Conservation (phyloP, 2,888 invertebrate species). For the Drosophila anceps region DNA sequence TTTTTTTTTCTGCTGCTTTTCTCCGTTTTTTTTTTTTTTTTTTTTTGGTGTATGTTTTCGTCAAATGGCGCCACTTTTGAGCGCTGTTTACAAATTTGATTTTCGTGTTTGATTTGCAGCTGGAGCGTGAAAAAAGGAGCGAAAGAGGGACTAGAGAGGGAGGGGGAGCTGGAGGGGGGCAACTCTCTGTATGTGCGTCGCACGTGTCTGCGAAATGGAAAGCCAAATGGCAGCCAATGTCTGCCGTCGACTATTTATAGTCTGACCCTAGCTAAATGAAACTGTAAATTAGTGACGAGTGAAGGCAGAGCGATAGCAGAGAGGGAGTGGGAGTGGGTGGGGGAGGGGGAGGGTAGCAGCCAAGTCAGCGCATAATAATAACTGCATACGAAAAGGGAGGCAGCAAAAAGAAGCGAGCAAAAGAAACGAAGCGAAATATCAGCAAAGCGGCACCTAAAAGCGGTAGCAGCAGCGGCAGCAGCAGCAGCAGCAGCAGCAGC, state of each 20-base stretch:
- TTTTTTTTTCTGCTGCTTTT: conserved; percentile 1
- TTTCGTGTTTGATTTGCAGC: conserved; percentile 79
- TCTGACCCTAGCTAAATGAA: conserved; percentile 81
- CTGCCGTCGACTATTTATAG: conserved; percentile 79
- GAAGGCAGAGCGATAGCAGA: conserved; percentile 14
- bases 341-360: conserved; percentile 30
- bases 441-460: conserved; percentile 65
- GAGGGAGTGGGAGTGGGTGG: not conserved
- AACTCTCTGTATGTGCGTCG: conserved; percentile 9
- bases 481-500: conserved; percentile 31
- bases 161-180: not conserved
- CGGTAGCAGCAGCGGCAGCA: conserved; percentile 34
- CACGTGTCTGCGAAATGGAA: conserved; percentile 79
- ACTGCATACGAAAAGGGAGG: conserved; percentile 60
- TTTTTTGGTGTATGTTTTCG: conserved; percentile 42
- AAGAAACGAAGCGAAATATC: conserved; percentile 42
- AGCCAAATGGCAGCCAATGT: conserved; percentile 78
- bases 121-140: conserved; percentile 39
- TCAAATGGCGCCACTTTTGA: conserved; percentile 67
- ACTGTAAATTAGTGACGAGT: conserved; percentile 75
- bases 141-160: not conserved
- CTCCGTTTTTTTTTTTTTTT: not conserved
- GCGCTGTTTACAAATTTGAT: conserved; percentile 80
- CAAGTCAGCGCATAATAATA: conserved; percentile 78
- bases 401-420: conserved; percentile 27